phyloP scores from a whole-genome alignment of 2,888 invertebrate species.

The Notodonta ziczac region DNA sequence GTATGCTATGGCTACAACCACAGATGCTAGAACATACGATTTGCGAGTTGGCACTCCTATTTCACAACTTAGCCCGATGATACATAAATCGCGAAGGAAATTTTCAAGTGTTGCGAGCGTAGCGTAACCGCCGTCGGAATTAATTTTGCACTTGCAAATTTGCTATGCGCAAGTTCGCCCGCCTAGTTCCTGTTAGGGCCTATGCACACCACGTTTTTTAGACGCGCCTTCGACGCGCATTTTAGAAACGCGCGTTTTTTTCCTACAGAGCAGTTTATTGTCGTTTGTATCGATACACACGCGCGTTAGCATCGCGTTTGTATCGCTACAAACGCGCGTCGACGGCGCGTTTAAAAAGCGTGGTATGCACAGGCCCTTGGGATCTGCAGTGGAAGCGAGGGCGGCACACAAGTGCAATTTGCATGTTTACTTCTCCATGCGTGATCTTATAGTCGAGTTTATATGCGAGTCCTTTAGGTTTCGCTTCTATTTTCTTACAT shows the following conservation, averaged over 20 bases:
- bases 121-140: slow-evolving; percentile 56
- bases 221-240: no score
- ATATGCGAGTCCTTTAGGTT: no score
- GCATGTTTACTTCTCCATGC: background rate
- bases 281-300: no score
- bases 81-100: slow-evolving; percentile 62
- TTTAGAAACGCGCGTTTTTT: no score
- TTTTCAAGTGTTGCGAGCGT: slow-evolving; percentile 50
- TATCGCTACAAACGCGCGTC: no score
- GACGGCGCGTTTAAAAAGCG: no score
- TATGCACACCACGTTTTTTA: no score
- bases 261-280: no score
- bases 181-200: slow-evolving; percentile 43
- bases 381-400: slow-evolving; percentile 29
- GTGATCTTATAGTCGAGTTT: background rate
- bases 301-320: no score
- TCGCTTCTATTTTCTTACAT: no score
- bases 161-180: slow-evolving; percentile 50
- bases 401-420: background rate
- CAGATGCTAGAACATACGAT: slow-evolving; percentile 30
- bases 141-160: slow-evolving; percentile 73
- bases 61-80: slow-evolving; percentile 48
- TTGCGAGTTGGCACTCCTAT: slow-evolving; percentile 40
- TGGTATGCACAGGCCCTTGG: slow-evolving; percentile 24
- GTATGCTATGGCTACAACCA: no score